phyloP scores from a whole-genome alignment of 2,113 vertebrate genomes.

The Cygnus buccinator region DNA sequence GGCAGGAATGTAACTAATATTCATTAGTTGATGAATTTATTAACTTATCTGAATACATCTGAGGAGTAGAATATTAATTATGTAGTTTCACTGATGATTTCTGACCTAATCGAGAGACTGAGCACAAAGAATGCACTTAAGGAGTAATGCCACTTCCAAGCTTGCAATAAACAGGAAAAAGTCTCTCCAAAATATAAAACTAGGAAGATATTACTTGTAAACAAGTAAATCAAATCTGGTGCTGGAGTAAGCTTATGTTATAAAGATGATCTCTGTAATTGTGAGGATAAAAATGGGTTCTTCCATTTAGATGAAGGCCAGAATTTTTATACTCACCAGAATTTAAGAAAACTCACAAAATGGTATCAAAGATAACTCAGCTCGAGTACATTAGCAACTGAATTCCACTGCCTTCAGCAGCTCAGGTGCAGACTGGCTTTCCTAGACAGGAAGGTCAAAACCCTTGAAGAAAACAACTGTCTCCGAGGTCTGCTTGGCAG shows the following conservation, averaged over 20 bases:
- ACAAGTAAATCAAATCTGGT: background rate
- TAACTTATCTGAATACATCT: background rate
- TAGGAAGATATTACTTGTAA: background rate
- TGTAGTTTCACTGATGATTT: background rate
- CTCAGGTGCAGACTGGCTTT: background rate
- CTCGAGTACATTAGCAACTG: background rate
- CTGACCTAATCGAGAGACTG: background rate
- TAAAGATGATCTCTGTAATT: background rate
- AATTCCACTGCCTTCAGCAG: background rate
- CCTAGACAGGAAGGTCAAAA: background rate
- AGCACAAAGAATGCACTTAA: background rate
- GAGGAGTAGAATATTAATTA: background rate
- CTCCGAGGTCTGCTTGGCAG: background rate
- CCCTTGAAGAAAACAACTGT: background rate
- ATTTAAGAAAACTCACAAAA: background rate
- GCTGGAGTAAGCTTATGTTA: background rate
- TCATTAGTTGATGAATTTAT: background rate
- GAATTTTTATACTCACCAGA: background rate
- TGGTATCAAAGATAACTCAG: background rate
- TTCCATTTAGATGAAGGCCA: background rate
- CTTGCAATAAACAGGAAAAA: background rate
- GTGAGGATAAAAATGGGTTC: background rate
- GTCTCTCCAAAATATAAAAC: background rate
- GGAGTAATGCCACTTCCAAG: background rate
- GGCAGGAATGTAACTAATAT: background rate